These are phyloP conservation scores for Patagioenas fasciata DNA, from an alignment of 2,113 vertebrate species.

Conservation along the genomic window DNA sequence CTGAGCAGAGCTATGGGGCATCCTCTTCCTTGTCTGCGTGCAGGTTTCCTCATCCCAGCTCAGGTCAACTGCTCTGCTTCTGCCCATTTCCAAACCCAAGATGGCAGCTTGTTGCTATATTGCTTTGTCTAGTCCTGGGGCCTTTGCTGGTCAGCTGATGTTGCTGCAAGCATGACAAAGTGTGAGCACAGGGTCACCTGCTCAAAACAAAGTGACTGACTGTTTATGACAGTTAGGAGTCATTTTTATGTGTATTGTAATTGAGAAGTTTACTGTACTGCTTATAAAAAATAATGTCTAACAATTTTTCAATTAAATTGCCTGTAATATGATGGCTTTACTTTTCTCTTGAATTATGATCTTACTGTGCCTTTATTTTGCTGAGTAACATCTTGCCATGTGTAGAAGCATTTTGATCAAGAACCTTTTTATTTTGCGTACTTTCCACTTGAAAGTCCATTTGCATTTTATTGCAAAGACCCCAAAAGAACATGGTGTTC, in stretches of 20 bases:
- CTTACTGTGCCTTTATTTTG: neutral
- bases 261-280: neutral
- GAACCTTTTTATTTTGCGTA: neutral
- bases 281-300: neutral
- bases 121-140: neutral
- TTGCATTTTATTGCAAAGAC: neutral
- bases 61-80: neutral
- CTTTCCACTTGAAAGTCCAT: neutral
- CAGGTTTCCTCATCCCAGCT: neutral
- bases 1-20: neutral
- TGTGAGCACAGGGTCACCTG: neutral
- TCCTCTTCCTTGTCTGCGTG: neutral
- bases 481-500: neutral
- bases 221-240: neutral
- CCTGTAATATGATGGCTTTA: neutral
- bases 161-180: neutral
- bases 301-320: neutral
- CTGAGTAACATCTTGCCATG: neutral
- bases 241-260: neutral
- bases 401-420: neutral
- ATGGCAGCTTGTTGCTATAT: neutral
- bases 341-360: neutral
- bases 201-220: neutral
- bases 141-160: neutral
- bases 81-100: neutral